phyloP scores from a whole-genome alignment of 2,797 vertebrate genomes.

The Gambelia wislizenii region DNA sequence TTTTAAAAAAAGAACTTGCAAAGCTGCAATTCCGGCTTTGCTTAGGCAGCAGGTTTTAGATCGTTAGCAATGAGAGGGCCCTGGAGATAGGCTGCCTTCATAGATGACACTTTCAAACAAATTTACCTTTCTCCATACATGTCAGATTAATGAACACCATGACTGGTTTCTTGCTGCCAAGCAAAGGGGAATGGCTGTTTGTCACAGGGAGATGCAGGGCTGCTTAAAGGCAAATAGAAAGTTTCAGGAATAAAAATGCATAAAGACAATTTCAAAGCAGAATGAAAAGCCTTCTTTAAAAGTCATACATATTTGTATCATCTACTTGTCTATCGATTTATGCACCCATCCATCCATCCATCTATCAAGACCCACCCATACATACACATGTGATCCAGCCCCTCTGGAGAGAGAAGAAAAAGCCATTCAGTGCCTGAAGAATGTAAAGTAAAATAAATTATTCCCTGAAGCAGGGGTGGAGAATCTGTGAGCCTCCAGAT shows the following conservation, averaged over 20 bases:
- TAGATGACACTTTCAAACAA: conserved; percentile 19
- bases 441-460: neutral
- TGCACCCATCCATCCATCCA: no score
- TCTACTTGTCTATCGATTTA: neutral
- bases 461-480: neutral
- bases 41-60: conserved; percentile 43
- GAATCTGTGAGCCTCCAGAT: neutral
- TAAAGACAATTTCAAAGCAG: neutral
- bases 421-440: neutral
- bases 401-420: neutral
- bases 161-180: conserved; percentile 7
- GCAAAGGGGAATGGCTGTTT: neutral
- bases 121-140: conserved; percentile 10
- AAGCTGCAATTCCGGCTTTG: conserved; percentile 47
- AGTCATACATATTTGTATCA: neutral
- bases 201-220: neutral
- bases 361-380: no score
- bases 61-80: conserved; percentile 37
- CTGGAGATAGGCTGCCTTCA: conserved; percentile 23
- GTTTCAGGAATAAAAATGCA: neutral
- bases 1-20: conserved; percentile 51
- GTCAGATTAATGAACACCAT: conserved; percentile 32
- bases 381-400: neutral
- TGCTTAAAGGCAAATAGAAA: neutral
- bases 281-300: neutral